Evolutionary conservation across 53 echinoderm and acorn worm genomes (phyloP).

Genomic region (Luidia sarsii): DNA sequence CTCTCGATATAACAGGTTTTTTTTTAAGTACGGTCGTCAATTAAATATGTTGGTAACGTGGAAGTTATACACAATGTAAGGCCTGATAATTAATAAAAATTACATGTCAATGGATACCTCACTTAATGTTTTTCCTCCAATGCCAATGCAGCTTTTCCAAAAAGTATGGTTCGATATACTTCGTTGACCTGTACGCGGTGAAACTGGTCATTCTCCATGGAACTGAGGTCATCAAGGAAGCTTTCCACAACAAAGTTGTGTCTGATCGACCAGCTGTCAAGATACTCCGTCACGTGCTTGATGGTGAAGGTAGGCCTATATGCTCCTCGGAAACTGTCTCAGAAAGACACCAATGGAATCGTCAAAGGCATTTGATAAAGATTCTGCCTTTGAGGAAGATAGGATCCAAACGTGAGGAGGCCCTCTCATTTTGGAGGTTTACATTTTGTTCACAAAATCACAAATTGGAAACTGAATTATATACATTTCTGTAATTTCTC

Average conservation of each 20-base stretch:
- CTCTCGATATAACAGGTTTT: too few species aligned
- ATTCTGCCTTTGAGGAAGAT: background rate
- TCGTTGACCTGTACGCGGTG: background rate
- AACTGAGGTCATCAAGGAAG: background rate
- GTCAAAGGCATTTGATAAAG: background rate
- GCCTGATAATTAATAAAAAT: too few species aligned
- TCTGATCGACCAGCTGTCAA: constrained; percentile 17
- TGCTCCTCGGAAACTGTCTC: background rate
- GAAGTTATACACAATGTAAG: too few species aligned
- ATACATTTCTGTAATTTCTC: too few species aligned
- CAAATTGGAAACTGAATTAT: too few species aligned
- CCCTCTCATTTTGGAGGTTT: too few species aligned
- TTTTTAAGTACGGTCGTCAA: too few species aligned
- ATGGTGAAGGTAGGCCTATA: constrained; percentile 5
- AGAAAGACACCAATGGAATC: background rate
- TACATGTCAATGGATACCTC: too few species aligned
- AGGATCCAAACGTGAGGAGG: too few species aligned
- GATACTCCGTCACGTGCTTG: constrained; percentile 4
- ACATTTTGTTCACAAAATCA: too few species aligned
- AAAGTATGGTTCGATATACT: constrained; percentile 9
- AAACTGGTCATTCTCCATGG: constrained; percentile 13
- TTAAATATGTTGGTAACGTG: too few species aligned
- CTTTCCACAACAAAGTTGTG: constrained; percentile 22
- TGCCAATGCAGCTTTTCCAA: background rate
- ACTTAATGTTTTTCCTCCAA: too few species aligned